Conservation (phyloP, 2,797 vertebrate species). For the Anguilla pacifica region DNA sequence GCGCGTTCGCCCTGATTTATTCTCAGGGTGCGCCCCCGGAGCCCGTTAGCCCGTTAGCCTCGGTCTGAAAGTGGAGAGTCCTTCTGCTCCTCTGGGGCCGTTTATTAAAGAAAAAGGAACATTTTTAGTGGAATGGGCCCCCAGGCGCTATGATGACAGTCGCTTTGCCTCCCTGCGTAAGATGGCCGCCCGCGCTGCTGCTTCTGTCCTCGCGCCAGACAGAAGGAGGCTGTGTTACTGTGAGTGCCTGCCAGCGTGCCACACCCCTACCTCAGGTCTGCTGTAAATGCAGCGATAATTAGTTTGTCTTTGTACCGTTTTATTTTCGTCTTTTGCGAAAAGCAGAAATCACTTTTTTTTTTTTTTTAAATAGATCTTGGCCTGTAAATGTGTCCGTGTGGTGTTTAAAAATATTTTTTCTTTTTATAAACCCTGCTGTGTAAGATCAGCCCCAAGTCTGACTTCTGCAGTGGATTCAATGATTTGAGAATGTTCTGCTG, state of each 20-base stretch:
- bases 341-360: background rate
- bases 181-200: background rate
- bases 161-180: background rate
- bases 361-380: background rate
- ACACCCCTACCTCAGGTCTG: background rate
- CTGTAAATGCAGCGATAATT: background rate
- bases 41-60: background rate
- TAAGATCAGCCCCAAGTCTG: background rate
- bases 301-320: background rate
- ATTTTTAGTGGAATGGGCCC: too few relatives aligned
- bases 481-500: background rate
- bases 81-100: background rate
- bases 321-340: background rate
- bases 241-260: too few relatives aligned
- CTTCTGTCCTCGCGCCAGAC: background rate
- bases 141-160: background rate
- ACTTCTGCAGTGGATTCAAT: background rate
- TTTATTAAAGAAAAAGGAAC: background rate
- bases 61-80: background rate
- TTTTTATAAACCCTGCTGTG: background rate
- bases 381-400: too few relatives aligned
- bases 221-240: background rate
- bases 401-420: background rate
- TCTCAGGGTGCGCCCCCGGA: too few relatives aligned
- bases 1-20: background rate